A percentile compares a stretch with the other conserved stretches of the same genome.
Conservation (phyloP, 2,113 vertebrate genomes). For the Oostethus manadensis region DNA sequence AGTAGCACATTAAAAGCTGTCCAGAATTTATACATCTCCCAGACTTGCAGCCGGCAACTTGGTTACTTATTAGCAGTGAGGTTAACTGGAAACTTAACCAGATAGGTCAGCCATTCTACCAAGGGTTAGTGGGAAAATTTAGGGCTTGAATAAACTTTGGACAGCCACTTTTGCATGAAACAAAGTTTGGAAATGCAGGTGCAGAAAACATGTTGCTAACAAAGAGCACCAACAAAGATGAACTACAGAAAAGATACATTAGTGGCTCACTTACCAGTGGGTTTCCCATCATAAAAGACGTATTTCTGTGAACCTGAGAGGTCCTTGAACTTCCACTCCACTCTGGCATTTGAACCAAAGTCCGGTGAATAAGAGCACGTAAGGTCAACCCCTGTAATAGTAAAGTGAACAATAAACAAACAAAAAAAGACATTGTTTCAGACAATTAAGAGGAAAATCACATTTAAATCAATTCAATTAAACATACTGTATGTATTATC, state of each 20-base stretch:
- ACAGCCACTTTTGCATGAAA: not conserved
- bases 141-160: not conserved
- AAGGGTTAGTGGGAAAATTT: not conserved
- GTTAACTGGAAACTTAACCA: not conserved
- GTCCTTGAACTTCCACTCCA: slow-evolving; percentile 72
- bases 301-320: slow-evolving; percentile 47
- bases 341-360: slow-evolving; percentile 57
- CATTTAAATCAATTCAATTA: too few relatives aligned
- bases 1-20: not conserved
- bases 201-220: not conserved
- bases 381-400: slow-evolving; percentile 60
- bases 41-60: not conserved
- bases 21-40: not conserved
- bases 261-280: slow-evolving; percentile 50
- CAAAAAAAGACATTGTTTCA: not conserved
- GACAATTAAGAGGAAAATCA: too few relatives aligned
- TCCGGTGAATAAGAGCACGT: slow-evolving; percentile 53
- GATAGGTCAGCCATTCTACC: not conserved
- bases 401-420: not conserved
- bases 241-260: not conserved
- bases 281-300: slow-evolving; percentile 48
- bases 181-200: not conserved
- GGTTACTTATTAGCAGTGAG: not conserved
- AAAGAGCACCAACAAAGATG: too few relatives aligned
- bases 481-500: too few relatives aligned